Conservation (phyloP, 2,797 vertebrate genomes). For the Taeniopygia guttata region DNA sequence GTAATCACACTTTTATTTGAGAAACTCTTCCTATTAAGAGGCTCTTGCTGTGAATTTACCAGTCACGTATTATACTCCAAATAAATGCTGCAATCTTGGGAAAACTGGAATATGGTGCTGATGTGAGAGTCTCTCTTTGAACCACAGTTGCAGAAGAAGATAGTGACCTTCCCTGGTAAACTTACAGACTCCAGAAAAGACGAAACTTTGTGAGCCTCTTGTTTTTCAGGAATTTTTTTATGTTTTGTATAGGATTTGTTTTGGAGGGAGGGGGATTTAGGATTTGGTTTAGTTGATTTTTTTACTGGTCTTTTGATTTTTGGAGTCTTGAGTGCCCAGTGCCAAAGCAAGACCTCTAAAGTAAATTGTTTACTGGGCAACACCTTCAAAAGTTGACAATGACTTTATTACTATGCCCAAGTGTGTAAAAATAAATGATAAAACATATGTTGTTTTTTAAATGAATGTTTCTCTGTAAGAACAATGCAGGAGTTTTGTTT, state of each 20-base stretch:
- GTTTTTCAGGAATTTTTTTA: neutral
- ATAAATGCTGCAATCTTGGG: neutral
- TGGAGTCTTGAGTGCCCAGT: neutral
- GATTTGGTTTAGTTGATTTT: neutral
- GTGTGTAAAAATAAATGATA: neutral
- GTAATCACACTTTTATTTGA: neutral
- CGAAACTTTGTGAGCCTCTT: neutral
- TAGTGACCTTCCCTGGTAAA: neutral
- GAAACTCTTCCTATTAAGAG: neutral
- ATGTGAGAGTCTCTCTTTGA: neutral
- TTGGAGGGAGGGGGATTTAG: accelerated
- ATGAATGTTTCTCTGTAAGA: neutral
- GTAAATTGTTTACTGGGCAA: neutral
- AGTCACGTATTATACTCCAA: neutral
- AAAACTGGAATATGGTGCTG: accelerated
- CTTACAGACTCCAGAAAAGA: neutral
- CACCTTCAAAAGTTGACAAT: neutral
- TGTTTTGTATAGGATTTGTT: neutral
- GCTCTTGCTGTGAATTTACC: neutral
- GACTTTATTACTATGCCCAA: neutral
- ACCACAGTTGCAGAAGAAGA: neutral
- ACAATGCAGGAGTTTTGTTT: neutral
- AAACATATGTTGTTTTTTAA: accelerated
- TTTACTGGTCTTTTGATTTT: neutral
- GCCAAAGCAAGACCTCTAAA: neutral